Evolutionary conservation across 2,797 vertebrate species (phyloP).

Genomic region (Oceanodroma leucorhoa): DNA sequence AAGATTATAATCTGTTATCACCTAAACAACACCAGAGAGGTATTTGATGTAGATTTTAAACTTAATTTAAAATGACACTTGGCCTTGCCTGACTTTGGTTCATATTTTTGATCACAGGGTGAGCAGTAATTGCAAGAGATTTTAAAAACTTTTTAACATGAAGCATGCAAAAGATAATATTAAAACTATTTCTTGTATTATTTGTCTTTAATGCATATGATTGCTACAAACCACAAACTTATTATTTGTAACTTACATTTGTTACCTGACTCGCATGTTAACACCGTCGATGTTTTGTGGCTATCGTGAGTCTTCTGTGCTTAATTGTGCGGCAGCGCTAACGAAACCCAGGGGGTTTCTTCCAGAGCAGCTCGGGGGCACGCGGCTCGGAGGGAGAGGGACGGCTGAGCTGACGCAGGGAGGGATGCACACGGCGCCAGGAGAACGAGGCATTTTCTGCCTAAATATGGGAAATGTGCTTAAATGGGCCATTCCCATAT

Average conservation of each 20-base stretch:
- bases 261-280: neutral
- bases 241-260: neutral
- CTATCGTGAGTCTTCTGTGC: rapidly evolving
- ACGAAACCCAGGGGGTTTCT: neutral
- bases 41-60: neutral
- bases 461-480: neutral
- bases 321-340: neutral
- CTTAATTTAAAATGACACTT: neutral
- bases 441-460: neutral
- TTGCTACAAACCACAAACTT: neutral
- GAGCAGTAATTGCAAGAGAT: neutral
- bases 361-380: rapidly evolving
- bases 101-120: neutral
- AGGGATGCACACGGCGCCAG: neutral
- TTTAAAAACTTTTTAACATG: neutral
- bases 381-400: neutral
- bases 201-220: neutral
- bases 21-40: neutral
- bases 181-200: neutral
- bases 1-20: neutral
- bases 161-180: neutral
- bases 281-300: neutral
- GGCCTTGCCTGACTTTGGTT: neutral
- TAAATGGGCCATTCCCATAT: neutral
- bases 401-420: neutral